phyloP scores from a whole-genome alignment of 2,888 invertebrate genomes.

The Barypeithes pellucidus region DNA sequence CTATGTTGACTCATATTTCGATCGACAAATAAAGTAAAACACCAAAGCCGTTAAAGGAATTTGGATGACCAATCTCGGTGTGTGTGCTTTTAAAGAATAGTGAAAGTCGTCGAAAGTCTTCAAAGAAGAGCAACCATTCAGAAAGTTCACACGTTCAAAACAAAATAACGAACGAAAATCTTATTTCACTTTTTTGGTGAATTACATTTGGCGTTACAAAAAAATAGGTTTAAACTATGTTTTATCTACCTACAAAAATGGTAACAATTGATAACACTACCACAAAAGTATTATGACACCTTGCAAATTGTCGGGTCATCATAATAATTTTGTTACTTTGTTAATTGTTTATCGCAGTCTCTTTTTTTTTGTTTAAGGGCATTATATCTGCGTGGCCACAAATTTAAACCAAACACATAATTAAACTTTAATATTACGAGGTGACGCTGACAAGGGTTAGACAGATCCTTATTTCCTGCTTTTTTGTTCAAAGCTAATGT shows the following conservation, averaged over 20 bases:
- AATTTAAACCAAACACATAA: constrained; percentile 39
- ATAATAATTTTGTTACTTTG: constrained; percentile 70
- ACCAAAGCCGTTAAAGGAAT: constrained; percentile 68
- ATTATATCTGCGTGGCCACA: constrained; percentile 54
- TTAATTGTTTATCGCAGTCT: constrained; percentile 73
- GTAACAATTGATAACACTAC: constrained; percentile 66
- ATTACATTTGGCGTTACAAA: constrained; percentile 66
- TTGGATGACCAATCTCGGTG: constrained; percentile 70
- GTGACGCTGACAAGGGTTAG: constrained; percentile 50
- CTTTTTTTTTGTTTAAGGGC: constrained; percentile 64
- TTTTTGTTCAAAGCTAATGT: constrained; percentile 2
- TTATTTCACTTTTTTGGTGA: constrained; percentile 33
- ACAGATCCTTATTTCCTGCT: constrained; percentile 3
- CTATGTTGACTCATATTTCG: too few species aligned
- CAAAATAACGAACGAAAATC: constrained; percentile 42
- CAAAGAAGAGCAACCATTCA: constrained; percentile 62
- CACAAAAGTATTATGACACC: constrained; percentile 70
- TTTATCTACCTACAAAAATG: constrained; percentile 68
- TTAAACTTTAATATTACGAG: constrained; percentile 37
- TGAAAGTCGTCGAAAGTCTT: constrained; percentile 56
- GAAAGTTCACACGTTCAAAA: constrained; percentile 63
- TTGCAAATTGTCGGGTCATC: constrained; percentile 52
- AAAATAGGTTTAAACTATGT: constrained; percentile 68
- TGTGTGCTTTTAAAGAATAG: constrained; percentile 57
- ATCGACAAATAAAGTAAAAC: constrained; percentile 52